A percentile compares a stretch with the other conserved stretches of the same genome.
Evolutionary conservation across 2,888 invertebrate genomes (phyloP).

Genomic region (Sthenelais limicola): DNA sequence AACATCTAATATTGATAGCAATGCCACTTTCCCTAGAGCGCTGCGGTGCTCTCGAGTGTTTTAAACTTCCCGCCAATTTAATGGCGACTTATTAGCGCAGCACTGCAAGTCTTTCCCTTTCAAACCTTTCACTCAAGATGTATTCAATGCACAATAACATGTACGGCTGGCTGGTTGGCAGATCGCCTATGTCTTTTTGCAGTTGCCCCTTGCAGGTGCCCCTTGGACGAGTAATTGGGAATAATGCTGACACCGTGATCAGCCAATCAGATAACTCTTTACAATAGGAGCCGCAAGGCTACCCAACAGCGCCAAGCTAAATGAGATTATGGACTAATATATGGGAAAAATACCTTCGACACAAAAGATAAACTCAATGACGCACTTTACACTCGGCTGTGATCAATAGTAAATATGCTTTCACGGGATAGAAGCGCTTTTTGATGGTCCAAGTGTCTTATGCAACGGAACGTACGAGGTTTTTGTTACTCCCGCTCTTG

Average conservation of each 20-base stretch:
- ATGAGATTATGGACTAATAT: slow-evolving; percentile 33
- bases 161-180: slow-evolving; percentile 15
- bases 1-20: no score
- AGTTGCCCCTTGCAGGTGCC: slow-evolving; percentile 38
- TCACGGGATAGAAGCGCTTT: no score
- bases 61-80: no score
- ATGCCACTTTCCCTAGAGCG: no score
- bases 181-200: slow-evolving; percentile 28
- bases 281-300: slow-evolving; percentile 33
- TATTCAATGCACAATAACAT: slow-evolving; percentile 17
- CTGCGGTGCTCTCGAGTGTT: no score
- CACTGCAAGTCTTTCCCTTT: no score
- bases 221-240: slow-evolving; percentile 35
- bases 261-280: slow-evolving; percentile 45
- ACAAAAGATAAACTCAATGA: no score
- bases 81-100: no score
- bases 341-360: no score
- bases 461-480: not conserved
- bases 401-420: no score
- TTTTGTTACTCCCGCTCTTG: slow-evolving; percentile 18
- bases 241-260: slow-evolving; percentile 40
- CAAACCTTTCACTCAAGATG: not conserved
- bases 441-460: no score
- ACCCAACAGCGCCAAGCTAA: not conserved
- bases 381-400: no score